These are phyloP conservation scores for Microctonus brassicae DNA, from an alignment of 2,888 invertebrate genomes.

Conservation along the genomic window DNA sequence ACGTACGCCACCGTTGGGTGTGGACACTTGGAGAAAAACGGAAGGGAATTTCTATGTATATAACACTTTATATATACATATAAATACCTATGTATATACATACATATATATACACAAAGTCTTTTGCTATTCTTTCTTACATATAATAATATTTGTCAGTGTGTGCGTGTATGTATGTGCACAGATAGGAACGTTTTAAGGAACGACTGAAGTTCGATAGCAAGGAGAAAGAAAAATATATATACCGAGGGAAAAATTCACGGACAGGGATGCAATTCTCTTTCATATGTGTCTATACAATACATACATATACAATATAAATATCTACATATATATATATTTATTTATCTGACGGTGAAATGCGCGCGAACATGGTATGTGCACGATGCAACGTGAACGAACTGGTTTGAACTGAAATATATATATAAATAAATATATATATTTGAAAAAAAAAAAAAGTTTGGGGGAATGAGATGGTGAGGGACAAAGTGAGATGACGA, in stretches of 20 bases:
- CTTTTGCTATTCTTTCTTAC: conserved; percentile 35
- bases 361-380: neutral
- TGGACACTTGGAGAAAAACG: conserved; percentile 35
- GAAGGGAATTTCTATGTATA: conserved; percentile 26
- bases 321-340: too few relatives aligned
- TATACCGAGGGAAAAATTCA: conserved; percentile 16
- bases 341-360: conserved; percentile 15
- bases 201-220: conserved; percentile 9
- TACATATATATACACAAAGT: conserved; percentile 39
- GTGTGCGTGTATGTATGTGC: conserved; percentile 24
- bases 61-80: conserved; percentile 9
- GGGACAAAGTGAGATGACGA: conserved; percentile 12
- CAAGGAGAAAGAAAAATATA: conserved; percentile 25
- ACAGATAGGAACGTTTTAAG: conserved; percentile 26
- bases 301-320: conserved; percentile 42
- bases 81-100: conserved; percentile 9
- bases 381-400: neutral
- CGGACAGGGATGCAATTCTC: conserved; percentile 21
- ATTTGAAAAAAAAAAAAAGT: too few relatives aligned
- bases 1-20: conserved; percentile 35
- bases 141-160: conserved; percentile 15
- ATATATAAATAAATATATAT: too few relatives aligned
- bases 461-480: too few relatives aligned
- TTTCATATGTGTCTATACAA: conserved; percentile 31
- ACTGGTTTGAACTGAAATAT: neutral